These are phyloP conservation scores for Temnothorax longispinosus DNA, from an alignment of 1,140 invertebrate genomes.

Conservation along the genomic window DNA sequence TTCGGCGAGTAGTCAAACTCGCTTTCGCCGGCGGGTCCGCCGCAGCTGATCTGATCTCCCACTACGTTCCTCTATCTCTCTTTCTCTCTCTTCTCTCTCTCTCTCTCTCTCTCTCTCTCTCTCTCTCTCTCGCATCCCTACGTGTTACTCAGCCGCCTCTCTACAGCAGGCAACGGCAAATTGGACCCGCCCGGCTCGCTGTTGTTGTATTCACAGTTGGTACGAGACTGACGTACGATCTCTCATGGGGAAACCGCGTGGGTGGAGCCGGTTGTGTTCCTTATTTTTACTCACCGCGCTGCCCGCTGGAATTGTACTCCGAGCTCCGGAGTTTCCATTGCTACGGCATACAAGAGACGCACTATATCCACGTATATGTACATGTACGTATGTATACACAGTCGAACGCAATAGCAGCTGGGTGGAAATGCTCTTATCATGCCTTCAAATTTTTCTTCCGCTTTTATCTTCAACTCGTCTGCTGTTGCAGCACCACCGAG, in stretches of 20 bases:
- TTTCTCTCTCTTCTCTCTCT: too few species aligned
- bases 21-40: conserved; percentile 1
- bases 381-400: background rate
- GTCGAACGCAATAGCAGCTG: conserved; percentile 1
- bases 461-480: conserved; percentile 21
- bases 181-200: conserved; percentile 55
- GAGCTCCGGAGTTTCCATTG: conserved; percentile 43
- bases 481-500: background rate
- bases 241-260: conserved; percentile 68
- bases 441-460: conserved; percentile 44
- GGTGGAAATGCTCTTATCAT: conserved; percentile 44
- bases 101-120: background rate
- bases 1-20: conserved; percentile 40
- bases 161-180: conserved; percentile 60
- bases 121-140: background rate
- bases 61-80: conserved; percentile 33
- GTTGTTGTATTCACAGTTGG: conserved; percentile 62
- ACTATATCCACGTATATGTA: background rate
- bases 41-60: conserved; percentile 43
- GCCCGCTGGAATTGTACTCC: conserved; percentile 57
- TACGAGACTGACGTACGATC: conserved; percentile 69
- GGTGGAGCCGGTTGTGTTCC: conserved; percentile 70
- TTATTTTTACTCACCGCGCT: conserved; percentile 64
- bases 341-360: conserved; percentile 31
- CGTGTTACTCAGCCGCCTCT: conserved; percentile 61